These are phyloP conservation scores for Ophion slaviceki DNA, from an alignment of 2,888 invertebrate genomes.

Conservation along the genomic window DNA sequence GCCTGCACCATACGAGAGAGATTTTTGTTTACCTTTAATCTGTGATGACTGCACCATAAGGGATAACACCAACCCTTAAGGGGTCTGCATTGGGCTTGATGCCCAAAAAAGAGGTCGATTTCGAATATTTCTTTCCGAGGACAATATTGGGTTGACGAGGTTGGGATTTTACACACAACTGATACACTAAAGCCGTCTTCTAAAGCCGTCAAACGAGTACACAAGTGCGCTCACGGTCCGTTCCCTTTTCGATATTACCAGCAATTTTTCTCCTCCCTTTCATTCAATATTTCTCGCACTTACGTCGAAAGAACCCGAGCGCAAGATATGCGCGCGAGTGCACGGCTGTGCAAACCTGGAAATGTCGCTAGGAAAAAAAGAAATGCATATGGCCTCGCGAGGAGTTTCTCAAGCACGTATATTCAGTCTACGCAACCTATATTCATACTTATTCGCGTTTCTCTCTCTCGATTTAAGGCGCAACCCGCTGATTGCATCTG, in stretches of 20 bases:
- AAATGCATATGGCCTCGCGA: slow-evolving; percentile 27
- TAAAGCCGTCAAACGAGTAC: not conserved
- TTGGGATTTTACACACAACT: too few relatives aligned
- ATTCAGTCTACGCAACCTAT: slow-evolving; percentile 48
- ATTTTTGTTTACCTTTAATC: too few relatives aligned
- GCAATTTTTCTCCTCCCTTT: slow-evolving; percentile 5
- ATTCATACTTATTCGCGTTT: slow-evolving; percentile 65
- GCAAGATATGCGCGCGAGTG: not conserved
- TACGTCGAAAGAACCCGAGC: slow-evolving; percentile 33
- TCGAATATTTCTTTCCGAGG: too few relatives aligned
- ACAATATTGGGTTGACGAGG: too few relatives aligned
- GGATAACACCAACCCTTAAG: too few relatives aligned
- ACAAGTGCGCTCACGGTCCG: not conserved
- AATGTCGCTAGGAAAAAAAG: slow-evolving; percentile 60
- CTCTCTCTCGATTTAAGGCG: slow-evolving; percentile 66
- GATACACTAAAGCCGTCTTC: too few relatives aligned
- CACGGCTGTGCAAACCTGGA: slow-evolving; percentile 40
- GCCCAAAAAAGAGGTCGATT: too few relatives aligned
- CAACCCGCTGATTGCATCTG: slow-evolving; percentile 73
- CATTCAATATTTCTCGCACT: slow-evolving; percentile 8
- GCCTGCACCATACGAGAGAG: too few relatives aligned
- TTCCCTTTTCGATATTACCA: slow-evolving; percentile 22
- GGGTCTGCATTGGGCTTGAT: too few relatives aligned
- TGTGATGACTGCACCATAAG: too few relatives aligned
- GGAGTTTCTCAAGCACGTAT: slow-evolving; percentile 59